Evolutionary conservation across 2,888 invertebrate genomes (phyloP), one percentile per base, ranked within the genome.

Genomic region (Pristionchus maxplancki): DNA sequence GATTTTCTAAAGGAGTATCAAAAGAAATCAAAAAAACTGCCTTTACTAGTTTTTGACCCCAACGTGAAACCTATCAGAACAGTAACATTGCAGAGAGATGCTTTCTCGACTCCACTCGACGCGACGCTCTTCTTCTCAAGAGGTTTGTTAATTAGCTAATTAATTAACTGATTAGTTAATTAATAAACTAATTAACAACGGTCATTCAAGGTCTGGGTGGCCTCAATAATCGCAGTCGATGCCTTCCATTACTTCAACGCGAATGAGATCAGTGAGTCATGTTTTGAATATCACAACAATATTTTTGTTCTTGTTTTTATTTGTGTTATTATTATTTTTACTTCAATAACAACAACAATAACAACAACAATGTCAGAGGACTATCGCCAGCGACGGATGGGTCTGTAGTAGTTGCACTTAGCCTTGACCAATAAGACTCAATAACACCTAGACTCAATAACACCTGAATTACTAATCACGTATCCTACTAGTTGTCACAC

Each of bases 191-290:
- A n/a, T n/a, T n/a, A n/a, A n/a, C n/a, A n/a, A n/a, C n/a, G n/a
- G n/a, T n/a, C n/a, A n/a, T n/a, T n/a, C 0, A 89, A 90, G 31
- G 91, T 91, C 24, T 93, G 93, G 93, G 91, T 91, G 0, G 91
- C 93, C 15, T 91, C 93, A 1, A 89, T 92, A n/a, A 91, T 91
- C 24, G 90, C 92, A 34, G 93, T 92, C 44, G 92, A 93, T 64
- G 93, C 93, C 3, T 93, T 92, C 88, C 92, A 93, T 87, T 92
- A 91, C 86, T 93, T 92, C 89, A 91, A 91, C 28, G 91, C 91
- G 8, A 93, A 93, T 85, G 92, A 93, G 87, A 91, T 93, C 84
- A 91, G 93, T 92, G 24, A 87, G 90, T 67, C 1, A 15, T 15
- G 24, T 11, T 28, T 28, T 62, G 28, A n/a, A 24, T 62, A 62